A percentile compares a stretch with the other conserved stretches of the same genome.
Evolutionary conservation across 2,797 vertebrate species (phyloP).

Genomic region (Catharus ustulatus): DNA sequence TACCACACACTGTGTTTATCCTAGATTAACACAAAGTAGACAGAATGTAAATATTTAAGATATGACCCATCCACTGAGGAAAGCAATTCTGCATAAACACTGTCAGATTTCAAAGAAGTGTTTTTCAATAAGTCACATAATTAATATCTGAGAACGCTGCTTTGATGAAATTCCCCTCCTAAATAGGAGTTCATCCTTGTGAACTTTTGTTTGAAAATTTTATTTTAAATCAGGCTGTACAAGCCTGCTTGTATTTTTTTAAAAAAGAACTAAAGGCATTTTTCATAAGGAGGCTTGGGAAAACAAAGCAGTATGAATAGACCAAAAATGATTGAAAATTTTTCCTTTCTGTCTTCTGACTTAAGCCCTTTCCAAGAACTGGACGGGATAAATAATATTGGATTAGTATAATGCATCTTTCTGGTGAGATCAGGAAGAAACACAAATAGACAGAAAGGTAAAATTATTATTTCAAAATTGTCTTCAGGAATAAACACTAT

Average conservation of each 20-base stretch:
- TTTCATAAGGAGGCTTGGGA: neutral
- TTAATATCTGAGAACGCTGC: neutral
- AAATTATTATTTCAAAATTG: neutral
- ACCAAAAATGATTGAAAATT: neutral
- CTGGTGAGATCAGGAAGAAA: neutral
- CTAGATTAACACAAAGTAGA: neutral
- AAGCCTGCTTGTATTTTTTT: neutral
- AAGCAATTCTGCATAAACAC: slow-evolving; percentile 39
- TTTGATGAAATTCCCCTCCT: neutral
- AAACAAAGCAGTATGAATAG: slow-evolving; percentile 34
- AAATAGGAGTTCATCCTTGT: slow-evolving; percentile 26
- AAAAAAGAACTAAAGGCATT: neutral
- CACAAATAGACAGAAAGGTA: neutral
- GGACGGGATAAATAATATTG: neutral
- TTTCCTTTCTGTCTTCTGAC: neutral
- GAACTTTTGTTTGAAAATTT: slow-evolving; percentile 49
- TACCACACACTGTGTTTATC: slow-evolving; percentile 44
- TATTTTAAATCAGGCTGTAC: neutral
- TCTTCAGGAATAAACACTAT: neutral
- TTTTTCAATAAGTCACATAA: slow-evolving; percentile 51
- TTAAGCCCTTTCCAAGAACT: neutral
- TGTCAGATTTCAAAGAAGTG: slow-evolving; percentile 53
- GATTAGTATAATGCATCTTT: neutral
- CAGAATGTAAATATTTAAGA: slow-evolving; percentile 60
- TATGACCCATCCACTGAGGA: slow-evolving; percentile 4